Percentiles rank a stretch among this genome's conserved stretches.
phyloP scores from a whole-genome alignment of 23 tunicate genomes.

The Phallusia fumigata region DNA sequence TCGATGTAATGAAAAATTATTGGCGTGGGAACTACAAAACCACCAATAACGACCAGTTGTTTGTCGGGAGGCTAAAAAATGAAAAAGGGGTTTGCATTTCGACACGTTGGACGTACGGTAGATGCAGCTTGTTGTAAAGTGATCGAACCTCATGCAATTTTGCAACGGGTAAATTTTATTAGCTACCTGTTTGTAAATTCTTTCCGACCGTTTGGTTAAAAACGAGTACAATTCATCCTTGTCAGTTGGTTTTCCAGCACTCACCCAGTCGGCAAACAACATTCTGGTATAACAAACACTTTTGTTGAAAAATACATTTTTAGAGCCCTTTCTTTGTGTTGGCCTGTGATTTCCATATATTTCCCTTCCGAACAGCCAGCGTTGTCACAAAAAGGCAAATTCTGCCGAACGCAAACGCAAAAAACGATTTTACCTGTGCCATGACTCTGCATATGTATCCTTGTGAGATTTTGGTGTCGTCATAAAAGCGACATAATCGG shows the following conservation, averaged over 20 bases:
- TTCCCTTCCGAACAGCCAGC: too few relatives aligned
- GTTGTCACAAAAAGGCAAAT: neutral
- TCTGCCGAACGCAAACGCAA: neutral
- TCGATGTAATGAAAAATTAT: conserved; percentile 45
- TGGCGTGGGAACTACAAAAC: conserved; percentile 45
- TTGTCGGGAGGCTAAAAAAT: conserved; percentile 34
- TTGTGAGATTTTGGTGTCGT: conserved; percentile 73
- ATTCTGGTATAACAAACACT: conserved; percentile 10
- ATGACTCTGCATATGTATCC: conserved; percentile 76
- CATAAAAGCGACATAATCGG: conserved; percentile 59
- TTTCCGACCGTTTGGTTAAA: conserved; percentile 28
- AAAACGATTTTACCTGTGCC: conserved; percentile 42
- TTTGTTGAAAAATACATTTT: neutral
- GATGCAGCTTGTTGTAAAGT: too few relatives aligned
- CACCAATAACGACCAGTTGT: conserved; percentile 46
- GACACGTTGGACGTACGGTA: too few relatives aligned
- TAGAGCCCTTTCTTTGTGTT: too few relatives aligned
- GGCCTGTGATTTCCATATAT: too few relatives aligned
- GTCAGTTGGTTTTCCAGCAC: conserved; percentile 43
- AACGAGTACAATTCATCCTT: conserved; percentile 42
- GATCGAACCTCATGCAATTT: too few relatives aligned
- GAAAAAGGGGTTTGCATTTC: neutral
- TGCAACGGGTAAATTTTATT: too few relatives aligned
- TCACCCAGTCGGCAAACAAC: conserved; percentile 68
- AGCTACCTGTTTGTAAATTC: conserved; percentile 21